These are phyloP conservation scores for Heliconius congener DNA, from an alignment of 1,140 invertebrate species.

Conservation along the genomic window DNA sequence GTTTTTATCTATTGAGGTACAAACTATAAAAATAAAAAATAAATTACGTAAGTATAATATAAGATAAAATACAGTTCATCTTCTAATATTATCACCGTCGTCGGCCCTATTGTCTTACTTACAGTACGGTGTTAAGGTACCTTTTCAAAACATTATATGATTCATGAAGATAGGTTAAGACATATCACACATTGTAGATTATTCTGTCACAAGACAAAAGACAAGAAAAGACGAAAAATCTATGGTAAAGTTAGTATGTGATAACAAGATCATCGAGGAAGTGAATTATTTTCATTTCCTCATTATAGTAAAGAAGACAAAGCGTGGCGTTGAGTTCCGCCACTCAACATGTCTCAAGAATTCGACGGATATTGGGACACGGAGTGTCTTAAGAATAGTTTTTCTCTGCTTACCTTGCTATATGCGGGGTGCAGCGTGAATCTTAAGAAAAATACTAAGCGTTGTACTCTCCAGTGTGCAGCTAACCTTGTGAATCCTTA, in stretches of 20 bases:
- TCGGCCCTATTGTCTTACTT: background rate
- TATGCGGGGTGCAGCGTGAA: too few relatives aligned
- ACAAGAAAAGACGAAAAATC: background rate
- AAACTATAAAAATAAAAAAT: too few relatives aligned
- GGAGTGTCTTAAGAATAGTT: too few relatives aligned
- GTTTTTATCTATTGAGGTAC: too few relatives aligned
- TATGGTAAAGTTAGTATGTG: too few relatives aligned
- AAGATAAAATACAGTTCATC: background rate
- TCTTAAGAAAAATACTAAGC: background rate
- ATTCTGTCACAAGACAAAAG: background rate
- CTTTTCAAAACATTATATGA: constrained; percentile 4
- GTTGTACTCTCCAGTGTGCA: background rate
- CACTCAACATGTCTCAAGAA: too few relatives aligned
- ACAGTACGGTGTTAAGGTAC: background rate
- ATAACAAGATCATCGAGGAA: too few relatives aligned
- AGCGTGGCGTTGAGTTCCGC: too few relatives aligned
- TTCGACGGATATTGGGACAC: too few relatives aligned
- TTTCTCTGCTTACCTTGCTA: too few relatives aligned
- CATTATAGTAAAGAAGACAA: too few relatives aligned
- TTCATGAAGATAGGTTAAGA: background rate
- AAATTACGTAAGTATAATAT: background rate
- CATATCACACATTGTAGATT: background rate
- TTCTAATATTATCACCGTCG: background rate
- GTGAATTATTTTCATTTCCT: background rate
- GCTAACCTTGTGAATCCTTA: constrained; percentile 11